Evolutionary conservation across 2,113 vertebrate species (phyloP).

Genomic region (Crotophaga sulcirostris): DNA sequence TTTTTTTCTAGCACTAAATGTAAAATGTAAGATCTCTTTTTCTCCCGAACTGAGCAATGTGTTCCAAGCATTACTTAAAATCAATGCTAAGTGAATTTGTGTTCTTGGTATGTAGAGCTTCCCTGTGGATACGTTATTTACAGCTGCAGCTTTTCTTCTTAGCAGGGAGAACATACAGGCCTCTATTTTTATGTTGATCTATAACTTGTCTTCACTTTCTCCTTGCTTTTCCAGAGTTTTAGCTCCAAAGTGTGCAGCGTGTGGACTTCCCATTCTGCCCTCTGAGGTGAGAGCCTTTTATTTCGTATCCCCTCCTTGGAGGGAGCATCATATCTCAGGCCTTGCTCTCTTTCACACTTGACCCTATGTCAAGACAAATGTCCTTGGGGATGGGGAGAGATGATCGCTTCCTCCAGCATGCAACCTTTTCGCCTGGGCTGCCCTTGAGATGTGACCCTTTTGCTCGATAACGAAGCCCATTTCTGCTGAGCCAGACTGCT

Average conservation of each 20-base stretch:
- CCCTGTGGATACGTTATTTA: neutral
- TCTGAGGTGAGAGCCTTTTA: conserved; percentile 83
- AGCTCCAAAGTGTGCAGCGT: conserved; percentile 94
- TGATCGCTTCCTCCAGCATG: rapidly evolving
- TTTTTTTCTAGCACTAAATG: neutral
- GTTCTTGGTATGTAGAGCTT: neutral
- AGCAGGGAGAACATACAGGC: neutral
- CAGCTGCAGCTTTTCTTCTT: neutral
- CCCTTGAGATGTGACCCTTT: neutral
- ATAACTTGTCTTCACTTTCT: neutral
- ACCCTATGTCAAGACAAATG: rapidly evolving
- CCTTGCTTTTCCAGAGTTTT: conserved; percentile 79
- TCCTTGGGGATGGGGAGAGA: neutral
- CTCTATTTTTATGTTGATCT: neutral
- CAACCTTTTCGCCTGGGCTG: neutral
- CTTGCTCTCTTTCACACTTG: neutral
- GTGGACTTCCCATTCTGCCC: conserved; percentile 91
- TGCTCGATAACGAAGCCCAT: neutral
- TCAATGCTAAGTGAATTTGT: neutral
- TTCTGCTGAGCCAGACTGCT: neutral
- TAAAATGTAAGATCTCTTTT: neutral
- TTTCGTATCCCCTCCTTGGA: rapidly evolving
- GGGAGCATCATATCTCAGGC: neutral
- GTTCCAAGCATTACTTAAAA: neutral
- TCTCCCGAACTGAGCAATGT: neutral